phyloP scores from a whole-genome alignment of 1,140 invertebrate species.

The Sipha flava region DNA sequence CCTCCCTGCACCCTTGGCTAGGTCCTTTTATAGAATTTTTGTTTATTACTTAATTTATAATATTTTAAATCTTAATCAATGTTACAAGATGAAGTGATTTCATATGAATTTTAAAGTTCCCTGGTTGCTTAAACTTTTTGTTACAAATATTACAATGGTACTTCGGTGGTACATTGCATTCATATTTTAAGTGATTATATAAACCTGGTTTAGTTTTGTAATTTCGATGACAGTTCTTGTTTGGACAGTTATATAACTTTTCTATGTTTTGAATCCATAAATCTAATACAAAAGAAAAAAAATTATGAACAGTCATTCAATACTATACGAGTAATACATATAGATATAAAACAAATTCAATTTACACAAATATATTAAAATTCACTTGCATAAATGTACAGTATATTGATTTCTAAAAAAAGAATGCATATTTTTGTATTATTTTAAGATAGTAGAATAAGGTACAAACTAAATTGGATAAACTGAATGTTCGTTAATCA shows the following conservation, averaged over 20 bases:
- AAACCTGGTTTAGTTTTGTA: slow-evolving; percentile 46
- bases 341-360: too few species aligned
- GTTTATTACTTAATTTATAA: too few species aligned
- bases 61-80: background rate
- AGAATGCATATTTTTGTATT: too few species aligned
- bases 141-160: slow-evolving; percentile 46
- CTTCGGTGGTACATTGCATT: slow-evolving; percentile 48
- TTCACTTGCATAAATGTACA: background rate
- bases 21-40: too few species aligned
- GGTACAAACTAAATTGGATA: background rate
- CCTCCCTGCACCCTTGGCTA: too few species aligned
- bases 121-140: slow-evolving; percentile 42
- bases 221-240: slow-evolving; percentile 43
- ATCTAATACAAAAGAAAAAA: background rate
- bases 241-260: slow-evolving; percentile 9
- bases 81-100: slow-evolving; percentile 34
- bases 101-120: slow-evolving; percentile 41
- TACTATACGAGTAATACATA: too few species aligned
- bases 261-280: background rate
- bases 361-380: background rate
- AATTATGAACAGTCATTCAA: background rate
- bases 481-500: background rate
- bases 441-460: background rate
- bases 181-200: slow-evolving; percentile 48
- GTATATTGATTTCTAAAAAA: background rate